phyloP scores from a whole-genome alignment of 2,888 invertebrate species.

The Idaea straminata region DNA sequence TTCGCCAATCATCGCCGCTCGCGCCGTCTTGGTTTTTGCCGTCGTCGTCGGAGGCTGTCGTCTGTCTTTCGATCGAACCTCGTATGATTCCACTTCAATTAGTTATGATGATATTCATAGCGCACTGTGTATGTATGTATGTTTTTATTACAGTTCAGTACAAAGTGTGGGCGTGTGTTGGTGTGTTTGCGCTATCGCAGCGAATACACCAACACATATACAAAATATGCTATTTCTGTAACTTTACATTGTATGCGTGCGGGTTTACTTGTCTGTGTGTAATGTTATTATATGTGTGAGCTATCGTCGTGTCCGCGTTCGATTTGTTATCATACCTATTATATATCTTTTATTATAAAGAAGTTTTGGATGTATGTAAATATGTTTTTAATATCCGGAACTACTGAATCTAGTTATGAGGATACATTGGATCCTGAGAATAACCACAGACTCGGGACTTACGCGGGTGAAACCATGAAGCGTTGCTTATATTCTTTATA shows the following conservation, averaged over 20 bases:
- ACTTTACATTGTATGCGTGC: constrained; percentile 42
- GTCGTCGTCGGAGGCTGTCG: constrained; percentile 13
- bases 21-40: too few species aligned
- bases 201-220: constrained; percentile 26
- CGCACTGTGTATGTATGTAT: constrained; percentile 58
- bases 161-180: constrained; percentile 75
- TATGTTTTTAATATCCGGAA: neutral
- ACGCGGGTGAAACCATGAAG: too few species aligned
- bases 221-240: constrained; percentile 62
- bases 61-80: constrained; percentile 51
- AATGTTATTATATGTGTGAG: constrained; percentile 35
- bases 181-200: constrained; percentile 75
- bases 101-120: constrained; percentile 63
- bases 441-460: too few species aligned
- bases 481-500: too few species aligned
- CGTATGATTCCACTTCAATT: constrained; percentile 68
- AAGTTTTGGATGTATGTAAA: neutral
- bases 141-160: constrained; percentile 77
- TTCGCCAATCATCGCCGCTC: constrained; percentile 3
- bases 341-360: constrained; percentile 45
- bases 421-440: too few species aligned
- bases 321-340: constrained; percentile 62
- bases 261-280: constrained; percentile 36
- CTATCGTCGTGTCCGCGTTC: constrained; percentile 67
- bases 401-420: neutral